These are phyloP conservation scores for Paratrypauchen microcephalus DNA, from an alignment of 2,797 vertebrate genomes.

Conservation along the genomic window DNA sequence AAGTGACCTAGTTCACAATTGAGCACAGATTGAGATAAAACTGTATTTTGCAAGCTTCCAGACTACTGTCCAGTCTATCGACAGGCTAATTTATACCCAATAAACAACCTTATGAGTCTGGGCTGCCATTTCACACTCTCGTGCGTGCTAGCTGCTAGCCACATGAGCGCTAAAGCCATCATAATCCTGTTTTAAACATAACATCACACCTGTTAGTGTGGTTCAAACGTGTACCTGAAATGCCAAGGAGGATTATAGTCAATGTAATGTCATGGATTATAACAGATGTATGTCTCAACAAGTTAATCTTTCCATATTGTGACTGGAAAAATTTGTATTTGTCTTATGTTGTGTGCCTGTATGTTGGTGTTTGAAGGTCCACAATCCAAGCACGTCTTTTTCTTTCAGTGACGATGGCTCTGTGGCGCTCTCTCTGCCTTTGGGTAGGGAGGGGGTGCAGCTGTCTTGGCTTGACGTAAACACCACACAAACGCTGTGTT, in stretches of 20 bases:
- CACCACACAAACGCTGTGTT: constrained; percentile 75
- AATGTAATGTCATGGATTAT: constrained; percentile 67
- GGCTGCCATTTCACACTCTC: constrained; percentile 47
- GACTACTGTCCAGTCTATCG: constrained; percentile 29
- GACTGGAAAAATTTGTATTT: constrained; percentile 44
- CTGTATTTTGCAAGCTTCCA: constrained; percentile 22
- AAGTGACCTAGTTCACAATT: constrained; percentile 39
- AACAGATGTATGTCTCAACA: constrained; percentile 44
- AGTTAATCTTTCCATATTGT: constrained; percentile 43
- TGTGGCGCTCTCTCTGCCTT: constrained; percentile 49
- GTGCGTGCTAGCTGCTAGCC: constrained; percentile 30
- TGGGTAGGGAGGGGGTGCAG: constrained; percentile 58
- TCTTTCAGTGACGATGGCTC: constrained; percentile 52
- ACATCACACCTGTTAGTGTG: constrained; percentile 72
- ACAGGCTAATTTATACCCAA: constrained; percentile 52
- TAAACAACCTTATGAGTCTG: constrained; percentile 54
- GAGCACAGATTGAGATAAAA: not conserved
- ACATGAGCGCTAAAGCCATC: constrained; percentile 42
- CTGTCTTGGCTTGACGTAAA: constrained; percentile 77
- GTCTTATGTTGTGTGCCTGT: constrained; percentile 33
- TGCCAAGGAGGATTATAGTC: constrained; percentile 66
- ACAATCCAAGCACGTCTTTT: constrained; percentile 45
- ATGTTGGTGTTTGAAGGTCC: constrained; percentile 42
- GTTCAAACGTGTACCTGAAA: constrained; percentile 48
- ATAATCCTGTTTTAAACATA: constrained; percentile 66